These are phyloP conservation scores for Chamaetylas fuelleborni DNA, from an alignment of 2,113 vertebrate genomes.

Conservation along the genomic window DNA sequence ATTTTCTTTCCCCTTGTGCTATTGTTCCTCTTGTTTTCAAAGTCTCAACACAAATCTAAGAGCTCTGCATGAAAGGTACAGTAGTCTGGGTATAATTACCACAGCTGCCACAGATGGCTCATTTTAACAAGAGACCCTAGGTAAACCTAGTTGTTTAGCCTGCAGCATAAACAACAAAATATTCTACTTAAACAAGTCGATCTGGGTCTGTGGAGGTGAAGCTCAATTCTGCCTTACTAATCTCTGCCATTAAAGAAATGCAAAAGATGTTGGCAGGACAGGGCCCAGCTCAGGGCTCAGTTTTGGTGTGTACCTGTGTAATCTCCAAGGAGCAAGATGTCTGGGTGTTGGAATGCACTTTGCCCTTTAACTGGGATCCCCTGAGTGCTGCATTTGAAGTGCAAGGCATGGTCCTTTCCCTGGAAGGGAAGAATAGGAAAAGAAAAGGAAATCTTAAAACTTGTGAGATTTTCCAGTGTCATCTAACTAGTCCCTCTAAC, in stretches of 20 bases:
- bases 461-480: background rate
- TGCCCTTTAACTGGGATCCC: background rate
- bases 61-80: slow-evolving; percentile 73
- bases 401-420: background rate
- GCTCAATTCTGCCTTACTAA: slow-evolving; percentile 59
- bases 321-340: background rate
- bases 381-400: background rate
- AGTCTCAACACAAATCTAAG: slow-evolving; percentile 65
- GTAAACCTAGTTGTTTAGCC: slow-evolving; percentile 76
- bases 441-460: background rate
- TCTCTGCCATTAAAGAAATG: slow-evolving; percentile 51
- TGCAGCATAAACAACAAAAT: slow-evolving; percentile 79
- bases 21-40: slow-evolving; percentile 65
- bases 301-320: background rate
- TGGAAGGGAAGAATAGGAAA: background rate
- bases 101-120: slow-evolving; percentile 76
- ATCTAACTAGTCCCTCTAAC: background rate
- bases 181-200: slow-evolving; percentile 71
- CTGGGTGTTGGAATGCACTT: background rate
- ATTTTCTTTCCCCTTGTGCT: slow-evolving; percentile 53
- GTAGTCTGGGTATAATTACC: slow-evolving; percentile 72
- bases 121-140: slow-evolving; percentile 75
- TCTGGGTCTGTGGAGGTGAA: slow-evolving; percentile 64
- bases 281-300: slow-evolving; percentile 22
- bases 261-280: background rate